These are phyloP conservation scores for Acipenser ruthenus DNA, from an alignment of 2,797 vertebrate species.

Conservation along the genomic window DNA sequence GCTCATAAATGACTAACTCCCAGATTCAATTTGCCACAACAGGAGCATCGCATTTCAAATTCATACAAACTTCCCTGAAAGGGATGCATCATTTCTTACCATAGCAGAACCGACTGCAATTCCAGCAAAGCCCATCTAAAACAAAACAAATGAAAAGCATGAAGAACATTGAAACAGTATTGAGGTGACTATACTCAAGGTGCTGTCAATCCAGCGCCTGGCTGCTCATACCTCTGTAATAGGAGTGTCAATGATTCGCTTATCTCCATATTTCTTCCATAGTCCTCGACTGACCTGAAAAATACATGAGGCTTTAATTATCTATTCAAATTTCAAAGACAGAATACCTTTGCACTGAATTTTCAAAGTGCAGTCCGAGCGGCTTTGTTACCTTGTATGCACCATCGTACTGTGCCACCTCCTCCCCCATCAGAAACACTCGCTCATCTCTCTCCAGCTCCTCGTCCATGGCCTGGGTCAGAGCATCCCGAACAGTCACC, in stretches of 20 bases:
- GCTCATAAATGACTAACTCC: no score
- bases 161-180: neutral
- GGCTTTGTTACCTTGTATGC: constrained; percentile 79
- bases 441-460: constrained; percentile 90
- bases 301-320: neutral
- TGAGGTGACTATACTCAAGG: no score
- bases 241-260: constrained; percentile 92
- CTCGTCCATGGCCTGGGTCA: constrained; percentile 95
- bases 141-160: constrained; percentile 20
- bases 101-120: constrained; percentile 94
- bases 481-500: constrained; percentile 91
- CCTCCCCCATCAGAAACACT: constrained; percentile 89
- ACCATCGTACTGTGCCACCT: constrained; percentile 95
- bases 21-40: neutral
- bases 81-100: constrained; percentile 53
- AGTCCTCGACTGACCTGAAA: constrained; percentile 85
- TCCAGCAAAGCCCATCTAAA: constrained; percentile 91
- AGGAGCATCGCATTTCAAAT: neutral
- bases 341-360: neutral
- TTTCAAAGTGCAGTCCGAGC: neutral
- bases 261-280: constrained; percentile 98
- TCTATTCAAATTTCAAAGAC: no score
- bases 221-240: constrained; percentile 80
- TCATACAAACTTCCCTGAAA: constrained; percentile 11
- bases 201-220: no score